Evolutionary conservation across 2,888 invertebrate species (phyloP).

Genomic region (Mantis religiosa): DNA sequence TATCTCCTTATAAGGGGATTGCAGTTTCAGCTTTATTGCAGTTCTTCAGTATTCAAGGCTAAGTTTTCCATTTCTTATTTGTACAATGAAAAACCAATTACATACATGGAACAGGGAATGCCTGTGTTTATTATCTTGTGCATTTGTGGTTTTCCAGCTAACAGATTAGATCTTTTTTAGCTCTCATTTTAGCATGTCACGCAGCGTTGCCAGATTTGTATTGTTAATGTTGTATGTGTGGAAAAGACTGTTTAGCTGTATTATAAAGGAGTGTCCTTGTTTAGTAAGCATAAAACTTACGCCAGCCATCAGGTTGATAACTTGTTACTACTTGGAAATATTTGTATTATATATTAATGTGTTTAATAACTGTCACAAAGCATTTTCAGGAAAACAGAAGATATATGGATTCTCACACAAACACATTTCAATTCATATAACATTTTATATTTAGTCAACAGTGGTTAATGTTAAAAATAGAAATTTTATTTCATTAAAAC

Average conservation of each 20-base stretch:
- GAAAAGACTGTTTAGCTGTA: background rate
- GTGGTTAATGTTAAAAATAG: background rate
- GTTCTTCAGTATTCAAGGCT: background rate
- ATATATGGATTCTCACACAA: background rate
- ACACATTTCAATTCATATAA: background rate
- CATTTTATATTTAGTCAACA: background rate
- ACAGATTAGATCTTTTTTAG: background rate
- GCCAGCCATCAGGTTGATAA: background rate
- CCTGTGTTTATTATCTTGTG: background rate
- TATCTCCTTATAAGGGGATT: background rate
- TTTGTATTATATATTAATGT: background rate
- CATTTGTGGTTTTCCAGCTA: background rate
- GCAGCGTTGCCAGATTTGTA: background rate
- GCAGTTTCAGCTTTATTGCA: background rate
- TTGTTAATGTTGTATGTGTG: background rate
- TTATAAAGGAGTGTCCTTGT: background rate
- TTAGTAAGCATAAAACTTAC: background rate
- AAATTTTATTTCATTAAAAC: background rate
- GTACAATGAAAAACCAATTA: background rate
- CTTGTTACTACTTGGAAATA: background rate
- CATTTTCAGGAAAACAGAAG: background rate
- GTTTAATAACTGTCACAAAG: background rate
- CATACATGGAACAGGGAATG: background rate
- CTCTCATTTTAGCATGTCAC: background rate
- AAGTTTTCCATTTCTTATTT: background rate